Evolutionary conservation across 2,888 invertebrate species (phyloP).

Genomic region (Pterobdella sp.): DNA sequence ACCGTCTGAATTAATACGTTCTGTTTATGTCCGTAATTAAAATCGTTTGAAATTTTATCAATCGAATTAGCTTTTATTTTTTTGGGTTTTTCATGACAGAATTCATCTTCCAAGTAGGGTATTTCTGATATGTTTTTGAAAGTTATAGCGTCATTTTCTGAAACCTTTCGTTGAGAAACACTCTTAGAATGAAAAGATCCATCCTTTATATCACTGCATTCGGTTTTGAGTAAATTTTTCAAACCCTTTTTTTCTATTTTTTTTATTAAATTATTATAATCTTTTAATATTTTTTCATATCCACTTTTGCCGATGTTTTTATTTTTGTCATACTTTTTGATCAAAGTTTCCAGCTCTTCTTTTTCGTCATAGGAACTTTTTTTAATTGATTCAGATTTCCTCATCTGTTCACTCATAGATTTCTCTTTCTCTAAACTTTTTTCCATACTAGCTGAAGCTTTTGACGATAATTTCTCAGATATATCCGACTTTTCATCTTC

Average conservation of each 20-base stretch:
- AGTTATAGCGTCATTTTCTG: not conserved
- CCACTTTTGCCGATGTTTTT: not conserved
- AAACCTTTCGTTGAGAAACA: too few species aligned
- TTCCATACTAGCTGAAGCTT: too few species aligned
- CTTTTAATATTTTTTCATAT: not conserved
- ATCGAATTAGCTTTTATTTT: not conserved
- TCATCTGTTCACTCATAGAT: not conserved
- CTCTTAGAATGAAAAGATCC: too few species aligned
- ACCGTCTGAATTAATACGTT: not conserved
- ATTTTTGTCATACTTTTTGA: not conserved
- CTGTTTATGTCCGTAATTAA: not conserved
- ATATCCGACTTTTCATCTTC: too few species aligned
- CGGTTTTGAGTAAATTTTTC: too few species aligned
- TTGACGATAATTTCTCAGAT: too few species aligned
- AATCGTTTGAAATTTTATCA: not conserved
- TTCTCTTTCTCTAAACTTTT: not conserved
- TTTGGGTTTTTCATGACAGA: not conserved
- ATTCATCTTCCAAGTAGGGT: not conserved
- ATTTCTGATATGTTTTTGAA: not conserved
- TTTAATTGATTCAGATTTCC: too few species aligned
- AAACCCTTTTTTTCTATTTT: not conserved
- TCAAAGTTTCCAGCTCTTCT: not conserved
- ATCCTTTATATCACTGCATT: too few species aligned
- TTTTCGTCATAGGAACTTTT: not conserved
- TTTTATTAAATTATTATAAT: not conserved